Evolutionary conservation across 2,797 vertebrate species (phyloP).

Genomic region (Valencia hispanica): DNA sequence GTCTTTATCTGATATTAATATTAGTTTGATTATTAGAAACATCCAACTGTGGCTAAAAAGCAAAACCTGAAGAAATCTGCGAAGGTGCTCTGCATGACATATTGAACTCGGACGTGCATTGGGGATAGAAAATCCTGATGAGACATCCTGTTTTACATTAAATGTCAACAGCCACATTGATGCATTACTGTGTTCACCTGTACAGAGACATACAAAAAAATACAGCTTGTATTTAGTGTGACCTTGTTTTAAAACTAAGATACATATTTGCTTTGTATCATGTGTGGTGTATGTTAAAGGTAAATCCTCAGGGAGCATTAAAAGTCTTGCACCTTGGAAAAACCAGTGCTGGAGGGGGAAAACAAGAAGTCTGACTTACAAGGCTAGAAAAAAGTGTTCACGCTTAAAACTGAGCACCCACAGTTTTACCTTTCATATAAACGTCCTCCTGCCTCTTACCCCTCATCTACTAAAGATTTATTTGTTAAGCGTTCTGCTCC

Average conservation of each 20-base stretch:
- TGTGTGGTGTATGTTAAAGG: neutral
- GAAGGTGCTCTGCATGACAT: no score
- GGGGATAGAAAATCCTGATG: neutral
- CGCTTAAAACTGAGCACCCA: conserved; percentile 3
- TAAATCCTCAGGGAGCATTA: neutral
- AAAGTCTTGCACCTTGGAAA: neutral
- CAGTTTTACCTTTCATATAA: conserved; percentile 6
- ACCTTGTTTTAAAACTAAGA: neutral
- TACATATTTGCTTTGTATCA: no score
- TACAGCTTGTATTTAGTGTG: neutral
- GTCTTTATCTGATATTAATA: no score
- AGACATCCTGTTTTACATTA: neutral
- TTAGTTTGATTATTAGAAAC: no score
- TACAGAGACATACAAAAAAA: neutral
- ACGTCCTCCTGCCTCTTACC: conserved; percentile 24
- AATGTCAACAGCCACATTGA: neutral
- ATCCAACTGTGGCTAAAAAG: no score
- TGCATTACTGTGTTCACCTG: neutral
- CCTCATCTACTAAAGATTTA: conserved; percentile 56
- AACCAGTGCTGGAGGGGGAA: neutral
- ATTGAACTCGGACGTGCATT: neutral
- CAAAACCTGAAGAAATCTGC: no score
- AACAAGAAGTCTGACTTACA: conserved; percentile 7
- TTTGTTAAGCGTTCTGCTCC: conserved; percentile 41
- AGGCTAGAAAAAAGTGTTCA: conserved; percentile 5